phyloP scores from a whole-genome alignment of 2,797 vertebrate species.

The Microcaecilia unicolor region DNA sequence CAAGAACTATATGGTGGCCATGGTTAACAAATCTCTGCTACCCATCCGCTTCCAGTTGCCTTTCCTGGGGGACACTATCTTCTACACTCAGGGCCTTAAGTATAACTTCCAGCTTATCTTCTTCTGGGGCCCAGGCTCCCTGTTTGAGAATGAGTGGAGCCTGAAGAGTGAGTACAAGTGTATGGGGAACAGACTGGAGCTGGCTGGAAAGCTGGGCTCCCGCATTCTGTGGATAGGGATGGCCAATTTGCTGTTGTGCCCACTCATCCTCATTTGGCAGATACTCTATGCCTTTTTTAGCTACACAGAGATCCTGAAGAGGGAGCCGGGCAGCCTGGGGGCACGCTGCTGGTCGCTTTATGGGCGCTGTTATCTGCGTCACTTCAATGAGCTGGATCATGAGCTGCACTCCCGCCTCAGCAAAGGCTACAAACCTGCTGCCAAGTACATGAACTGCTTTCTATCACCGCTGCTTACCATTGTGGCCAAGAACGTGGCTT shows the following conservation, averaged over 20 bases:
- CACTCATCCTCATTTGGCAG: slow-evolving; percentile 96
- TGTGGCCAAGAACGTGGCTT: slow-evolving; percentile 90
- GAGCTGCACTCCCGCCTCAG: slow-evolving; percentile 93
- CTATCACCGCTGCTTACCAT: slow-evolving; percentile 87
- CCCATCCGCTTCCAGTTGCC: slow-evolving; percentile 84
- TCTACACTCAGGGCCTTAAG: slow-evolving; percentile 92
- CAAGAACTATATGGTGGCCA: slow-evolving; percentile 98
- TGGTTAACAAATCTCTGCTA: slow-evolving; percentile 95
- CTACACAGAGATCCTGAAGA: slow-evolving; percentile 92
- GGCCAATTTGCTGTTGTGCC: slow-evolving; percentile 91
- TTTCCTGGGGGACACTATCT: slow-evolving; percentile 72
- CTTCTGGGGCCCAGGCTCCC: slow-evolving; percentile 95
- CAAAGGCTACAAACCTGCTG: slow-evolving; percentile 92
- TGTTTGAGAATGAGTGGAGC: slow-evolving; percentile 96
- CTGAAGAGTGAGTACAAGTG: slow-evolving; percentile 91
- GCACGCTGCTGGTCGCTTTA: slow-evolving; percentile 97
- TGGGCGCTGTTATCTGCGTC: slow-evolving; percentile 90
- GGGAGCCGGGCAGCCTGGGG: slow-evolving; percentile 90
- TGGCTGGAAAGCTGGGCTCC: slow-evolving; percentile 84
- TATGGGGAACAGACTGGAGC: slow-evolving; percentile 82
- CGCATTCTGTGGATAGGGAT: slow-evolving; percentile 96
- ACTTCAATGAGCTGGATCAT: slow-evolving; percentile 95
- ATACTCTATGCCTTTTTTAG: slow-evolving; percentile 97
- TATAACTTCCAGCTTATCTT: slow-evolving; percentile 98
- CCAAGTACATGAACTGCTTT: slow-evolving; percentile 98